These are phyloP conservation scores for Drosophila bipectinata DNA, from an alignment of 1,140 invertebrate species.

Conservation along the genomic window DNA sequence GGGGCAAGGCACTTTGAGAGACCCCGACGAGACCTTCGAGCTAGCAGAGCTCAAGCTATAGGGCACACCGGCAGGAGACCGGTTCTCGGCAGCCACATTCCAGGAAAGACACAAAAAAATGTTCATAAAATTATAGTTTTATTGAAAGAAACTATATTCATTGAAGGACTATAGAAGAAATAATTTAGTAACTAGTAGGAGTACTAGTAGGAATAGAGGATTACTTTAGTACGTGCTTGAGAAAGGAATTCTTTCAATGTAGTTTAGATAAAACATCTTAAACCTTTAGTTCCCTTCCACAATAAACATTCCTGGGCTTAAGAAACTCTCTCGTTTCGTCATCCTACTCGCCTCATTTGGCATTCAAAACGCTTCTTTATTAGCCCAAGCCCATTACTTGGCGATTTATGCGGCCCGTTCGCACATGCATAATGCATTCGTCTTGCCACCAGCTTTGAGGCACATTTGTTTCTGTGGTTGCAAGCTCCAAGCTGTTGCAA, in stretches of 20 bases:
- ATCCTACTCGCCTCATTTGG: conserved; percentile 61
- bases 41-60: conserved; percentile 32
- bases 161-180: too few species aligned
- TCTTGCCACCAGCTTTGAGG: conserved; percentile 3
- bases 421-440: conserved; percentile 66
- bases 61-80: conserved; percentile 42
- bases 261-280: too few species aligned
- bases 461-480: conserved; percentile 36
- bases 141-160: neutral
- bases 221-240: too few species aligned
- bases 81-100: conserved; percentile 41
- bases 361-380: conserved; percentile 69
- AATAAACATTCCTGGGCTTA: too few species aligned
- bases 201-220: too few species aligned
- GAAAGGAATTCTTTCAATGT: too few species aligned
- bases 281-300: too few species aligned
- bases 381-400: conserved; percentile 50
- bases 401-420: conserved; percentile 58
- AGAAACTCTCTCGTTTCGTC: conserved; percentile 24
- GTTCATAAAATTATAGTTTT: neutral
- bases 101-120: conserved; percentile 22
- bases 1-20: neutral
- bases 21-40: conserved; percentile 30
- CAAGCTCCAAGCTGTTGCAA: conserved; percentile 9
- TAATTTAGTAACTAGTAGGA: too few species aligned